Conservation (phyloP, 2,113 vertebrate genomes). For the Nipponia nippon region DNA sequence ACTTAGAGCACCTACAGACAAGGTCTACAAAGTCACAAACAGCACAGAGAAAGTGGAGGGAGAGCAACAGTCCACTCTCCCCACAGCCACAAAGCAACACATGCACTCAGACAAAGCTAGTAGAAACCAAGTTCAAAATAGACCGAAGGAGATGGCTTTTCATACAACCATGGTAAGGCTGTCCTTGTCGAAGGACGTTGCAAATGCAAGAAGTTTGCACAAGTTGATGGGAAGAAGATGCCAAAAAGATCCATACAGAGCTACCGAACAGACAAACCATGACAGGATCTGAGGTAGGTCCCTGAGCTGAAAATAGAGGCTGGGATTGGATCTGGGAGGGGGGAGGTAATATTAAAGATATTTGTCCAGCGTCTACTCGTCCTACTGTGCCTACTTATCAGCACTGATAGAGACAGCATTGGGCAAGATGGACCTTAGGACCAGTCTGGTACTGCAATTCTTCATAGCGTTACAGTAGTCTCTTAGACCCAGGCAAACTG, state of each 20-base stretch:
- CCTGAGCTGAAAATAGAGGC: neutral
- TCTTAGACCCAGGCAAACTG: neutral
- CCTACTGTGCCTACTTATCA: too few species aligned
- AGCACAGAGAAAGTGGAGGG: neutral
- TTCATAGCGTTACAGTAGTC: rapidly evolving
- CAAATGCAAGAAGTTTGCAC: neutral
- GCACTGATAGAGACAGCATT: neutral
- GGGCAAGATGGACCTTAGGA: neutral
- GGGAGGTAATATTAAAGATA: neutral
- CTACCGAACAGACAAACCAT: neutral
- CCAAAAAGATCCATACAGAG: neutral
- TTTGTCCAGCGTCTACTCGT: rapidly evolving
- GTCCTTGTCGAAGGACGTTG: neutral
- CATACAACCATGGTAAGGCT: neutral
- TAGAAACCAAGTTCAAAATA: neutral
- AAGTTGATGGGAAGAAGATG: neutral
- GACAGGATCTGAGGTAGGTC: neutral
- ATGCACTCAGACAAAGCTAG: neutral
- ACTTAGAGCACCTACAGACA: neutral
- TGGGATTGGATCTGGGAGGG: neutral
- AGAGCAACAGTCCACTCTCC: neutral
- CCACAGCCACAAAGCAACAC: neutral
- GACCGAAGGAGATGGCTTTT: neutral
- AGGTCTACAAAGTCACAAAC: neutral
- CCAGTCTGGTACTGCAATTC: neutral